Evolutionary conservation across 2,888 invertebrate species (phyloP).

Genomic region (Oxytorus armatus): DNA sequence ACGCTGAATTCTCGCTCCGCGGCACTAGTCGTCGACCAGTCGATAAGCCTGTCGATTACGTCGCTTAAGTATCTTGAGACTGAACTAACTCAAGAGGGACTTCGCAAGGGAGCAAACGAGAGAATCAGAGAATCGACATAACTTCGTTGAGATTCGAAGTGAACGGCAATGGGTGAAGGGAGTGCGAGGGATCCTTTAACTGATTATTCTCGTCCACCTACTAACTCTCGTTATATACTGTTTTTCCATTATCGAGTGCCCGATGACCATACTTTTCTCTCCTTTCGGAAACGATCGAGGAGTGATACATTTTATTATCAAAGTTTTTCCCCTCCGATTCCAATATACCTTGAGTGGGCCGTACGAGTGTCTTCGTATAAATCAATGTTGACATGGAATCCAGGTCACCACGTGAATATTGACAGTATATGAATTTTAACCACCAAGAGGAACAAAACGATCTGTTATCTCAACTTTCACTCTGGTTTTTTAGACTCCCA

Average conservation of each 20-base stretch:
- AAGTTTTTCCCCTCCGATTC: slow-evolving; percentile 28
- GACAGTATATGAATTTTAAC: not conserved
- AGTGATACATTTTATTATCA: slow-evolving; percentile 50
- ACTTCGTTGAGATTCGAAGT: slow-evolving; percentile 35
- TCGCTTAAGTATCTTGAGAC: slow-evolving; percentile 43
- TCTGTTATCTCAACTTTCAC: no score
- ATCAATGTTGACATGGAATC: slow-evolving; percentile 30
- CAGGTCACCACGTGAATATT: slow-evolving; percentile 1
- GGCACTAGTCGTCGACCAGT: slow-evolving; percentile 43
- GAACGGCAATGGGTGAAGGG: slow-evolving; percentile 5
- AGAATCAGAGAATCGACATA: slow-evolving; percentile 32
- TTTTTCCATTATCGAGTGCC: slow-evolving; percentile 44
- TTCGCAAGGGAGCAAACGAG: not conserved
- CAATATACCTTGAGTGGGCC: slow-evolving; percentile 13
- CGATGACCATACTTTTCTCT: slow-evolving; percentile 26
- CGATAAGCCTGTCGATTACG: slow-evolving; percentile 61
- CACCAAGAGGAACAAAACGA: not conserved
- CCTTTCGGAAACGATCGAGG: slow-evolving; percentile 12
- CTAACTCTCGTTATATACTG: slow-evolving; percentile 44
- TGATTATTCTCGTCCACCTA: slow-evolving; percentile 36
- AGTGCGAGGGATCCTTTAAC: slow-evolving; percentile 33
- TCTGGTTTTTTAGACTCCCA: no score
- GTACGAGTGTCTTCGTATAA: slow-evolving; percentile 50
- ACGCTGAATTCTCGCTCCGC: slow-evolving; percentile 26
- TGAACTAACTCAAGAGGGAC: slow-evolving; percentile 21